A percentile compares a stretch with the other conserved stretches of the same genome.
phyloP scores from a whole-genome alignment of 2,113 vertebrate genomes.

The Xyrauchen texanus region DNA sequence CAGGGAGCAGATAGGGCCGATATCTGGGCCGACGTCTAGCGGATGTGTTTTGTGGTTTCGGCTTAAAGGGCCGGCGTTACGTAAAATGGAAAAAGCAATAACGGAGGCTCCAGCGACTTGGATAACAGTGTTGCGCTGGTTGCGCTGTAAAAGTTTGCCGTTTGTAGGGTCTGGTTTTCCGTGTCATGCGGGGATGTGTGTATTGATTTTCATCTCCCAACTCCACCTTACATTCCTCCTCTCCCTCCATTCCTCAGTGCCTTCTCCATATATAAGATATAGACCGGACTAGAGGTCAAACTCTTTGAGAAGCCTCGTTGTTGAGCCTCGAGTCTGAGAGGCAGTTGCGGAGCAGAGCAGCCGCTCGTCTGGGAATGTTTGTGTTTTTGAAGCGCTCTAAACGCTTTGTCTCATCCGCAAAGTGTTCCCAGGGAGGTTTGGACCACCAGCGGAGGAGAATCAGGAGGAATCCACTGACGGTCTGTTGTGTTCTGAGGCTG shows the following conservation, averaged over 20 bases:
- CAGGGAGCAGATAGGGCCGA: conserved; percentile 23
- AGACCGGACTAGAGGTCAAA: no score
- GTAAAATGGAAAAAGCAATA: conserved; percentile 35
- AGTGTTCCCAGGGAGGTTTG: conserved; percentile 58
- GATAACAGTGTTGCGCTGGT: background rate
- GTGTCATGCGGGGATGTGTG: conserved; percentile 1
- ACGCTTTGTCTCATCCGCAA: conserved; percentile 52
- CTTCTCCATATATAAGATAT: no score
- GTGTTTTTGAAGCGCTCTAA: conserved; percentile 44
- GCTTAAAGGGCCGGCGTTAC: background rate
- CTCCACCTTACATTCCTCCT: conserved; percentile 14
- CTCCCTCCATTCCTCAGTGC: background rate
- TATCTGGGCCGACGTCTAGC: conserved; percentile 10
- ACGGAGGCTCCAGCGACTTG: background rate
- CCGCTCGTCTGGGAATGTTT: conserved; percentile 28
- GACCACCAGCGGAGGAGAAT: conserved; percentile 57
- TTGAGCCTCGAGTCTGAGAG: conserved; percentile 3
- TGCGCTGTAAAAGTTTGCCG: background rate
- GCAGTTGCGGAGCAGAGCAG: background rate
- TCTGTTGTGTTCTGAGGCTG: conserved; percentile 46
- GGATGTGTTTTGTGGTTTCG: conserved; percentile 36
- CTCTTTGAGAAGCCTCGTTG: background rate
- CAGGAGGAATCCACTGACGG: conserved; percentile 47
- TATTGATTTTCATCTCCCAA: conserved; percentile 48
- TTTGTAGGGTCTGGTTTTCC: background rate